phyloP scores from a whole-genome alignment of 2,797 vertebrate genomes.

The Pantherophis vulpinus region DNA sequence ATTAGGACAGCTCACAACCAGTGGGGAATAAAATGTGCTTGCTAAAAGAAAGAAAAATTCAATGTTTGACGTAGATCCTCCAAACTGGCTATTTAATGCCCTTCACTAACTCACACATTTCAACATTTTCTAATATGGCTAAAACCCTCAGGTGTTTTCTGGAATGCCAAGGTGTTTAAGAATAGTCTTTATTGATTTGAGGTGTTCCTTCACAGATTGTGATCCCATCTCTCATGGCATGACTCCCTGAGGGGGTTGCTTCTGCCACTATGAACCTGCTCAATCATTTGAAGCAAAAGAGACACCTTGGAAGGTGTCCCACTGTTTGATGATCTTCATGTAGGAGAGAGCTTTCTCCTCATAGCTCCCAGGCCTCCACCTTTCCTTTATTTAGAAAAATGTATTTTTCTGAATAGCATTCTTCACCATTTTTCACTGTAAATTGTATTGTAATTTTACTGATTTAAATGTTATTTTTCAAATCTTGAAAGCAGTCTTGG shows the following conservation, averaged over 20 bases:
- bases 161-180: not conserved
- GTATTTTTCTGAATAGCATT: not conserved
- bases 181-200: not conserved
- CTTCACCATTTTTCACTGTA: not conserved
- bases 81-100: not conserved
- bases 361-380: not conserved
- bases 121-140: not conserved
- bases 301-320: not conserved
- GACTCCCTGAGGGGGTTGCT: not conserved
- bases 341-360: not conserved
- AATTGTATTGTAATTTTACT: not conserved
- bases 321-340: not conserved
- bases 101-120: not conserved
- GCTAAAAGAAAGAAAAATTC: not conserved
- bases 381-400: not conserved
- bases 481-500: not conserved
- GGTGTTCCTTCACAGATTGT: not conserved
- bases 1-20: slow-evolving; percentile 6
- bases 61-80: not conserved
- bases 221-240: not conserved
- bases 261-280: not conserved
- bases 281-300: not conserved
- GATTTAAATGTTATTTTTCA: not conserved
- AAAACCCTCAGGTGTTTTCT: not conserved
- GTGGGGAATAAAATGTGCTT: not conserved